Conservation (phyloP, 2,797 vertebrate genomes). For the Mus caroli region DNA sequence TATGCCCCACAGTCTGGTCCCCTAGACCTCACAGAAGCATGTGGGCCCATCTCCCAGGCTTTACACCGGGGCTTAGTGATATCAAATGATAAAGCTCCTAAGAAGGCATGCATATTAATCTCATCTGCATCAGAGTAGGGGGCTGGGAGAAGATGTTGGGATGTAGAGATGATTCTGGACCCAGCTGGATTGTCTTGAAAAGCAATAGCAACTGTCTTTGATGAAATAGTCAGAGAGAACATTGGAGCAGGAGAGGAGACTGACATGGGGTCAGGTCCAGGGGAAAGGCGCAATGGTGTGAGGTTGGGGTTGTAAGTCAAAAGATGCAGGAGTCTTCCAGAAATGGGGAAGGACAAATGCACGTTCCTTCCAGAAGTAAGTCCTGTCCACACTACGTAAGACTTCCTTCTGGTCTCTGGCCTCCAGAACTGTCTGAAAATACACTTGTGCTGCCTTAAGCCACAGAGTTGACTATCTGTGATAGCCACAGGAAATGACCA, state of each 20-base stretch:
- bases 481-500: background rate
- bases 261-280: accelerated
- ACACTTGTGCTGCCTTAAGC: background rate
- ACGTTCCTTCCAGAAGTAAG: background rate
- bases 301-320: background rate
- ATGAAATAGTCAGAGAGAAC: background rate
- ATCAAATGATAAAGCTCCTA: background rate
- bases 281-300: background rate
- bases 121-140: background rate
- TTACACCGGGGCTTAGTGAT: background rate
- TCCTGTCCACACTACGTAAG: background rate
- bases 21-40: background rate
- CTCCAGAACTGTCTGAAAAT: background rate
- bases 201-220: background rate
- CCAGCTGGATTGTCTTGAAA: background rate
- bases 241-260: background rate
- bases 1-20: background rate
- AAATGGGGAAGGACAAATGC: background rate
- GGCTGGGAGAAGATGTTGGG: background rate
- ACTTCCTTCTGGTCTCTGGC: background rate
- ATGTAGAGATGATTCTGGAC: background rate
- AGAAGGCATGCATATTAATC: background rate
- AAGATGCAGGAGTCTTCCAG: background rate
- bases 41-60: background rate
- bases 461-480: background rate